Base-by-base conservation (phyloP, 2,888 invertebrate genomes). In the Oscheius sp. region DNA sequence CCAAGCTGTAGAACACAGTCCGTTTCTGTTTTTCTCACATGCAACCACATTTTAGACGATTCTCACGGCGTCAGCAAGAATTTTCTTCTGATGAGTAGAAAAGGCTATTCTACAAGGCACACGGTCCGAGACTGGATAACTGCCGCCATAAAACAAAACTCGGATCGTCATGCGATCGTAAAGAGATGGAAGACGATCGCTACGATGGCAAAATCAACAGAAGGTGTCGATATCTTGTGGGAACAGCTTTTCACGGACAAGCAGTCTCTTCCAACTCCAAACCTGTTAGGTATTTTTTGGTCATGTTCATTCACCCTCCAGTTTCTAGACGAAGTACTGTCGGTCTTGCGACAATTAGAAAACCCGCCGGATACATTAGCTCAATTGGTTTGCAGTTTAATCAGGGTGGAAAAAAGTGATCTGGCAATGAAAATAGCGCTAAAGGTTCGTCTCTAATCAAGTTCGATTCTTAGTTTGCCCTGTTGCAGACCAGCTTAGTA, bases 161-260 rank as follows among this genome's bases (percentile, higher is more conserved):
- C 42, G 3, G 42, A 42, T 42, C 42, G 7, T 42, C 3, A 42
- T 7, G 42, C 42, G 3, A 5, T 7, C 7, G 42, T 60, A 35
- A 3, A 42, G n/a, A 3, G 10, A 10, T 60, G 60, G 60, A 60
- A 33, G n/a, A 60, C 10, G 9, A 60, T 35, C 11, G 60, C 35
- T 10, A 37, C 13, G 35, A 11, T 2, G 21, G 7, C 60, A 42
- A n/a, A n/a, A 9, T 13, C 60, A 13, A 60, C 60, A 2, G 60
- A 33, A 11, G 60, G 37, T 4, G 37, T 60, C 9, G 60, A 60
- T 60, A 1, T 37, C 3, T 60, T 60, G 37, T 60, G 60, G 60
- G 37, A 35, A 35, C 3, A 60, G 32, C 9, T 60, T 37, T n/a
- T 60, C 13, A 57, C 37, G 10, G 60, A 60, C 11, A 9, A 9